Conservation (phyloP, 2,113 vertebrate genomes). For the Heterotilapia buettikoferi region DNA sequence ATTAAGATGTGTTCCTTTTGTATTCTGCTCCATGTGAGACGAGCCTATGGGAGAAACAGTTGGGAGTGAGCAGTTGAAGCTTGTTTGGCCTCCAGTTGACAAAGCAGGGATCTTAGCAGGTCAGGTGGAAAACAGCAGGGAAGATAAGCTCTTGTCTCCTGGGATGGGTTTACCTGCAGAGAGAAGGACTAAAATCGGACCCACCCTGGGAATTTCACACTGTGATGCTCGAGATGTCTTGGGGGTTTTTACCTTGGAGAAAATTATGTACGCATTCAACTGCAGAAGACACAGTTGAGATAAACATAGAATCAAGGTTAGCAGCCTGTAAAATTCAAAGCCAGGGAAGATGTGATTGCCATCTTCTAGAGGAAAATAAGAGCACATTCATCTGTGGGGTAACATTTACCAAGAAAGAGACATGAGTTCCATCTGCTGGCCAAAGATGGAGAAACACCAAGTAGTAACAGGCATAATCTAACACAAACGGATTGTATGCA, state of each 20-base stretch:
- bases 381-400: not conserved
- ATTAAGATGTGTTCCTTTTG: not conserved
- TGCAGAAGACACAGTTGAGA: not conserved
- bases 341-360: not conserved
- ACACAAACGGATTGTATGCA: not conserved
- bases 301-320: not conserved
- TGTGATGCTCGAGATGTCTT: not conserved
- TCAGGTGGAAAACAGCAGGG: conserved; percentile 16
- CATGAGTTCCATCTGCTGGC: not conserved
- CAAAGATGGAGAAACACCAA: not conserved
- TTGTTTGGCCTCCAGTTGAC: not conserved
- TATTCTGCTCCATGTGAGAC: not conserved
- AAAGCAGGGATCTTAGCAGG: not conserved
- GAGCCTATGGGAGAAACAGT: not conserved
- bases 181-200: not conserved
- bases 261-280: not conserved
- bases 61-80: not conserved
- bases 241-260: not conserved
- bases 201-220: conserved; percentile 1
- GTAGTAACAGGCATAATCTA: not conserved
- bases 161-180: not conserved
- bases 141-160: not conserved
- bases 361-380: not conserved
- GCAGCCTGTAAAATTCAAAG: not conserved
- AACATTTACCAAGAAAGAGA: not conserved